phyloP scores from a whole-genome alignment of 2,888 invertebrate species.

The Tenthredo scrophulariae region DNA sequence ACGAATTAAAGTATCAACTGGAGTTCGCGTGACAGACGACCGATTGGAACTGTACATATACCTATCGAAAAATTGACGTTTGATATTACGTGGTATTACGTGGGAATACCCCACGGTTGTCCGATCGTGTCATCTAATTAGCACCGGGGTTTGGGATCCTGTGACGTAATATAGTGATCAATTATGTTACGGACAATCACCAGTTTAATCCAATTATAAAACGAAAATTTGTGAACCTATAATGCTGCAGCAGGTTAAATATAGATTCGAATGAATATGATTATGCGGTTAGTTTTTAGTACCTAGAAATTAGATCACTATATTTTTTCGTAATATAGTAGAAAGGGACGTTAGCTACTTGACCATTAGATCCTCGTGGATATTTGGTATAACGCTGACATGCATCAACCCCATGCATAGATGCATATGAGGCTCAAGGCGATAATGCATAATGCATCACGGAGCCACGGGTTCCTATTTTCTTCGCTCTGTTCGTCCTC shows the following conservation, averaged over 20 bases:
- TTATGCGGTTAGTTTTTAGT: not conserved
- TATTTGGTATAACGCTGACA: conserved; percentile 59
- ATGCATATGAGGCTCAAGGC: conserved; percentile 73
- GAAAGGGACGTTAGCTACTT: not conserved
- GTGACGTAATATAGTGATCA: not conserved
- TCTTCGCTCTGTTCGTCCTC: conserved; percentile 11
- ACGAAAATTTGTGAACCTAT: not conserved
- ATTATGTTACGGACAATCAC: conserved; percentile 7
- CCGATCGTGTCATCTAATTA: not conserved
- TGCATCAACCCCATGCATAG: conserved; percentile 68
- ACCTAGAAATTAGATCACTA: not conserved
- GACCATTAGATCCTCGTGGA: conserved; percentile 23
- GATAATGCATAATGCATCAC: conserved; percentile 76
- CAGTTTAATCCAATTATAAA: conserved; percentile 1
- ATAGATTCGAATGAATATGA: not conserved
- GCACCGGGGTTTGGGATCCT: not conserved
- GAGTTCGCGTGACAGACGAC: conserved; percentile 5
- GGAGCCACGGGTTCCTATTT: conserved; percentile 55
- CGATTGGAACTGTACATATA: not conserved
- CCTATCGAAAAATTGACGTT: conserved; percentile 30
- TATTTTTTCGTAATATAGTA: not conserved
- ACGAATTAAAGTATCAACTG: conserved; percentile 29
- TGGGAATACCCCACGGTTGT: not conserved
- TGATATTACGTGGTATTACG: too few species aligned
- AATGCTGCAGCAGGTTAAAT: not conserved